Base-by-base conservation (phyloP, 1,140 invertebrate species). In the Drosophila ercepeae region DNA sequence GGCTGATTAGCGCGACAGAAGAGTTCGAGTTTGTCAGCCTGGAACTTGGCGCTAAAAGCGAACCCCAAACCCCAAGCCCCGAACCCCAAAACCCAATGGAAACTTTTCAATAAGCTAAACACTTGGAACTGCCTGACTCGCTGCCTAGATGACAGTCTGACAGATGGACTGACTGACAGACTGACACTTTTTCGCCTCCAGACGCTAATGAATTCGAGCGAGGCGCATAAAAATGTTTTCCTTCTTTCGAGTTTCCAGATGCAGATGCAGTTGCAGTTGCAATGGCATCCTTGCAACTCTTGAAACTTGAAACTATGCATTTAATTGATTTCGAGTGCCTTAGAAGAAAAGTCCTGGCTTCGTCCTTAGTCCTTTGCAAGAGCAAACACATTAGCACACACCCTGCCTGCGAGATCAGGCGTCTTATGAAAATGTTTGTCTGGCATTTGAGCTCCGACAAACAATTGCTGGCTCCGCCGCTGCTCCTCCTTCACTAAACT, bases 101-200 rank as follows among this genome's bases (percentile, higher is more conserved):
- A 84, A 84, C 63, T 84, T 84, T 84, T 84, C 81, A 84, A 84
- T 84, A 84, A 84, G 81, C 81, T 86, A 84, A 84, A 84, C 81
- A 84, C 81, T 84, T 81, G 46, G 59, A 61, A 65, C 78, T 61
- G 65, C n/a, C n/a, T n/a, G n/a, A n/a, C n/a, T n/a, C n/a, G n/a
- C n/a, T n/a, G 48, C 69, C 73, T 42, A 57, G 53, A 39, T 42
- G 57, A 59, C 53, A 44, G 42, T 18, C 18, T 41, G 49, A 16
- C 39, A 55, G 39, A 49, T 27, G 39, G 44, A 53, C 29, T 55
- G 45, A 64, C 41, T 39, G 59, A 41, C 21, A 9, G 13, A 50
- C 19, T 36, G 21, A 48, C 46, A 55, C 68, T 45, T 23, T 1
- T 23, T 1, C 32, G 39, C 36, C 23, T 29, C 23, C 18, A 25